Evolutionary conservation across 2,797 vertebrate genomes (phyloP), one percentile per base, ranked within the genome.

Genomic region (Brotula barbata): DNA sequence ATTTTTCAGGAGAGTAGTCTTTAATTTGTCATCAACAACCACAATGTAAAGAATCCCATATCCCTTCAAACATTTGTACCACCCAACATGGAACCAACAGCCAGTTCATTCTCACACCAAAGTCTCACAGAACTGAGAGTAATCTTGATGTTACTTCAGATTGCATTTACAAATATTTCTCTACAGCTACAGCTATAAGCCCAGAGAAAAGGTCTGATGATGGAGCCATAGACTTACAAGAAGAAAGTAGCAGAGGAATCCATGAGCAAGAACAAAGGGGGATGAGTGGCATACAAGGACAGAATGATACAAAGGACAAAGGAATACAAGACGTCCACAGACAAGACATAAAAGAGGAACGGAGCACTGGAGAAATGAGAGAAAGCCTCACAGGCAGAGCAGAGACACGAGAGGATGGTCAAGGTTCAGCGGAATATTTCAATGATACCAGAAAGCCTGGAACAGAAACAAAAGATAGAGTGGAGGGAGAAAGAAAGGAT

Each of bases 141-240:
- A 56, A 82, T 73, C 58, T 49, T 22, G n/a, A 16, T 37, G 19
- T n/a, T 7, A 4, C 47, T 78, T 77, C 78, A 80, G 46, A 64
- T 62, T 71, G 37, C 68, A 69, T 64, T 67, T 40, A 76, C 81
- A 14, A 36, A 9, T 70, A 86, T 52, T 59, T 57, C 41, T 65
- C 62, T 68, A 12, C 59, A 42, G 64, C 64, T 47, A 70, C 50
- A 34, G 16, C 19, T 39, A 69, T 73, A 39, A 60, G 55, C 62
- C 8, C 73, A 0, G 20, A 85, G 47, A 72, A 79, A 66, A 86
- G 41, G 66, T 77, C 54, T 28, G 68, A 73, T 73, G 46, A 75
- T 43, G 57, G 53, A 55, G 48, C 17, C 28, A 31, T 52, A 68
- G 42, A 65, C 40, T 23, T 42, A 16, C 28, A 22, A 16, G 43